phyloP scores from a whole-genome alignment of 2,797 vertebrate species.

The Scolopax rusticola region DNA sequence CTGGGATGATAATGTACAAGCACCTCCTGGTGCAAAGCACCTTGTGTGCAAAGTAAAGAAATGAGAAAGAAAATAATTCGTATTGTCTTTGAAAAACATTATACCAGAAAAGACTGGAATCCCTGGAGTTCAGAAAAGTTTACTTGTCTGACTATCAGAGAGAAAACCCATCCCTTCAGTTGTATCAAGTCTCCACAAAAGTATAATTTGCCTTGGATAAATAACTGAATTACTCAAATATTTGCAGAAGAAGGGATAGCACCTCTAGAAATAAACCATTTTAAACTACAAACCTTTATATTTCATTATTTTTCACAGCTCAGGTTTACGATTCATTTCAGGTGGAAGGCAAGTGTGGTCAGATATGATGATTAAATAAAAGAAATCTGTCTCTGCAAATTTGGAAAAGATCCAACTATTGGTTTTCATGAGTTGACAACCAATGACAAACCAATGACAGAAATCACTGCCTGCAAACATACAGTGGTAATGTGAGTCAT shows the following conservation, averaged over 20 bases:
- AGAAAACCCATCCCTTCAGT: background rate
- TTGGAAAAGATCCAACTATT: rapidly evolving
- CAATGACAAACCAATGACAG: background rate
- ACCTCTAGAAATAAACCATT: background rate
- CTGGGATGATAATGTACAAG: background rate
- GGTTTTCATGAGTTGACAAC: background rate
- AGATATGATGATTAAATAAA: background rate
- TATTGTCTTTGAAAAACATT: rapidly evolving
- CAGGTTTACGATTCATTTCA: background rate
- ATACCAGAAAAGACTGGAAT: background rate
- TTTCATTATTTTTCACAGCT: background rate
- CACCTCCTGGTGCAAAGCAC: background rate
- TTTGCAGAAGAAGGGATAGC: background rate
- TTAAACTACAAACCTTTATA: background rate
- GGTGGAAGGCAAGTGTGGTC: background rate
- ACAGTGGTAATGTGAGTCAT: background rate
- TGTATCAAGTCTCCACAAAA: background rate
- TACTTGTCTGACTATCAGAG: background rate
- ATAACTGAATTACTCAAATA: background rate
- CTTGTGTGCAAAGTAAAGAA: background rate
- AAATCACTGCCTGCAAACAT: background rate
- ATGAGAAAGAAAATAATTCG: background rate
- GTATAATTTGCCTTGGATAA: background rate
- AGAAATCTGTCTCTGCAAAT: background rate
- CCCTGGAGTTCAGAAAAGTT: background rate